These are phyloP conservation scores for Mythimna ferrago DNA, from an alignment of 2,888 invertebrate species.

Conservation along the genomic window DNA sequence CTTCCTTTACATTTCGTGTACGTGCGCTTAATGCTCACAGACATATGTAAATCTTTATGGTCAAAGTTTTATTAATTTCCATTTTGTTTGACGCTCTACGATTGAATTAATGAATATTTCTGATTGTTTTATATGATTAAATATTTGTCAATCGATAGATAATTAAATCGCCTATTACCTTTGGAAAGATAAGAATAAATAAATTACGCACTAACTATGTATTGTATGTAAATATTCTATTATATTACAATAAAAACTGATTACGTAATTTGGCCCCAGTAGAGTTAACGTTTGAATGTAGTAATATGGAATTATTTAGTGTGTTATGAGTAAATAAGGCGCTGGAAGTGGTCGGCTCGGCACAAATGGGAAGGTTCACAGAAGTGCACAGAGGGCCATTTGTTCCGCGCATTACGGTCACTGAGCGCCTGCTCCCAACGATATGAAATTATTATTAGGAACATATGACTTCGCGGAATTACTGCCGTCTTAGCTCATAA, in stretches of 20 bases:
- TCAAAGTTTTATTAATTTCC: slow-evolving; percentile 75
- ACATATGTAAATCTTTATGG: slow-evolving; percentile 78
- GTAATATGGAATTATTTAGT: slow-evolving; percentile 77
- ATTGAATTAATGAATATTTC: slow-evolving; percentile 45
- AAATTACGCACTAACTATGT: slow-evolving; percentile 63
- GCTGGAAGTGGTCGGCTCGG: slow-evolving; percentile 72
- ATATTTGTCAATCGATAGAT: slow-evolving; percentile 25
- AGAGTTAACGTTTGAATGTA: slow-evolving; percentile 51
- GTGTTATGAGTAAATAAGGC: slow-evolving; percentile 78
- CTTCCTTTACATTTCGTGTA: slow-evolving; percentile 83
- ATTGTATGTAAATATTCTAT: slow-evolving; percentile 76
- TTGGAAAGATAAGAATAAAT: slow-evolving; percentile 65
- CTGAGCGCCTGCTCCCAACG: slow-evolving; percentile 67
- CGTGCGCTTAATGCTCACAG: slow-evolving; percentile 82
- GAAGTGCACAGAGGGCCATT: slow-evolving; percentile 85
- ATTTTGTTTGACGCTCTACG: slow-evolving; percentile 58
- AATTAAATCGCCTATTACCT: slow-evolving; percentile 42
- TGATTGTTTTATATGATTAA: slow-evolving; percentile 47
- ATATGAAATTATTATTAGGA: slow-evolving; percentile 88
- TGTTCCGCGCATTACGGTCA: slow-evolving; percentile 82
- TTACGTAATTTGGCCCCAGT: slow-evolving; percentile 67
- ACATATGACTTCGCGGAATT: slow-evolving; percentile 79
- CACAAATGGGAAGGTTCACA: slow-evolving; percentile 84
- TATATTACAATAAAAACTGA: slow-evolving; percentile 56
- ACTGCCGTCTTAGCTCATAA: slow-evolving; percentile 47